phyloP scores from a whole-genome alignment of 2,113 vertebrate species.

The Leucoraja erinaceus region DNA sequence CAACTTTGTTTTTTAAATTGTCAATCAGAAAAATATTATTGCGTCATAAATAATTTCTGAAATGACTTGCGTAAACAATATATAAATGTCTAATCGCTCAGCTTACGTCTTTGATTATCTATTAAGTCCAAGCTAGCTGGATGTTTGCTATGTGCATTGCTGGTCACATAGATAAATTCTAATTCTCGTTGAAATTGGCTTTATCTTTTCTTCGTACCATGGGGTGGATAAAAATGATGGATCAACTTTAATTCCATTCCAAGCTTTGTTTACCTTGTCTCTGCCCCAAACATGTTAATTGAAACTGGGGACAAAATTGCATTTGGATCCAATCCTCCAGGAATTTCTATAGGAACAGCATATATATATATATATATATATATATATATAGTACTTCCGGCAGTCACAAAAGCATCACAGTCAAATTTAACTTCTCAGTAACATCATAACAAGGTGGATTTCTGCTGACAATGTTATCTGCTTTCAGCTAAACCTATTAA shows the following conservation, averaged over 20 bases:
- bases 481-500: neutral
- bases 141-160: neutral
- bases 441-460: neutral
- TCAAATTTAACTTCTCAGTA: no score
- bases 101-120: constrained; percentile 9
- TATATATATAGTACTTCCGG: no score
- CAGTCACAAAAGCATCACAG: no score
- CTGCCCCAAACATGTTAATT: neutral
- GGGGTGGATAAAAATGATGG: neutral
- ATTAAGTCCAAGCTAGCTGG: neutral
- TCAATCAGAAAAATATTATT: neutral
- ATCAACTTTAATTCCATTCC: neutral
- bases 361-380: no score
- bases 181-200: neutral
- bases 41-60: neutral
- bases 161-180: neutral
- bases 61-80: neutral
- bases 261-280: neutral
- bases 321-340: neutral
- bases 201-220: neutral
- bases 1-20: no score
- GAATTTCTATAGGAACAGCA: neutral
- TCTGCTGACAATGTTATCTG: neutral
- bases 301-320: neutral
- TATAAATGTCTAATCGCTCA: neutral